Evolutionary conservation across 2,113 vertebrate genomes (phyloP).

Genomic region (Camelus bactrianus): DNA sequence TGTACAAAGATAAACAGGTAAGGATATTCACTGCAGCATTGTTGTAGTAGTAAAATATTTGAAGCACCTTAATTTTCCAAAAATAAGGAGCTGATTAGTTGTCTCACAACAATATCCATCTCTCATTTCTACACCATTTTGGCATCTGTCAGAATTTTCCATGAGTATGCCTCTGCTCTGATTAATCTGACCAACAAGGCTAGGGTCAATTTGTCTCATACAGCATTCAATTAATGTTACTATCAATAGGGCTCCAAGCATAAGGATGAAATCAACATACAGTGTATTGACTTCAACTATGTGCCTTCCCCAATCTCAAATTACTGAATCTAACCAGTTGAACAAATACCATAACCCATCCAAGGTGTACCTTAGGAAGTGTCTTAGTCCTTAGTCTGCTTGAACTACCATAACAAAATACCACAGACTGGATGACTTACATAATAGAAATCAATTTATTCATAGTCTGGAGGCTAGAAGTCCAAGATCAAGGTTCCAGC

Average conservation of each 20-base stretch:
- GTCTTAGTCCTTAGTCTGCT: neutral
- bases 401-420: neutral
- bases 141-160: neutral
- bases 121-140: neutral
- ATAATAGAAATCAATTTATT: slow-evolving; percentile 23
- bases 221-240: neutral
- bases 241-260: neutral
- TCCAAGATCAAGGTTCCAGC: neutral
- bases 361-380: neutral
- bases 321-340: neutral
- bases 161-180: neutral
- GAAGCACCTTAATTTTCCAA: neutral
- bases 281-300: neutral
- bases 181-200: neutral
- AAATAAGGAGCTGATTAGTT: neutral
- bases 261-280: neutral
- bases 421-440: neutral
- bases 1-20: neutral
- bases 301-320: neutral
- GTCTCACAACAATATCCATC: neutral
- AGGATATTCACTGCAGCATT: neutral
- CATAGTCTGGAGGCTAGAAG: neutral
- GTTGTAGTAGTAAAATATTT: neutral
- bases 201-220: neutral
- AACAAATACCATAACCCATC: neutral